These are phyloP conservation scores for Pipistrellus kuhlii DNA, from an alignment of 2,797 vertebrate species.

Conservation along the genomic window DNA sequence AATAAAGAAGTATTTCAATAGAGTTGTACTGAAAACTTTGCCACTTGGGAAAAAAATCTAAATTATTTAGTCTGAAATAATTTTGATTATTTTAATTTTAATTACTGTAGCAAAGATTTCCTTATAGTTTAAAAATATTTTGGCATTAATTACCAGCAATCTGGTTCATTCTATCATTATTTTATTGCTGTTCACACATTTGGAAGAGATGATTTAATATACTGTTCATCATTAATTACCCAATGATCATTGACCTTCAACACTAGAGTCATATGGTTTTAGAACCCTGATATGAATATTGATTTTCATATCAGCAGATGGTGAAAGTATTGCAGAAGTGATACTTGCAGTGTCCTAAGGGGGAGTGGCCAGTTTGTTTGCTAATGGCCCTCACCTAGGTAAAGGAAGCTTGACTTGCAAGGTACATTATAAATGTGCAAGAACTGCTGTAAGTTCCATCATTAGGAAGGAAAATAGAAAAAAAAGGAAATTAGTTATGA, in stretches of 20 bases:
- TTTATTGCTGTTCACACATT: conserved; percentile 2
- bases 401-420: conserved; percentile 10
- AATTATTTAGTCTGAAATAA: not conserved
- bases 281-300: conserved; percentile 41
- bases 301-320: not conserved
- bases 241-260: conserved; percentile 20
- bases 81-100: not conserved
- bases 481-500: too few relatives aligned
- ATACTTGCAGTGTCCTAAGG: not conserved
- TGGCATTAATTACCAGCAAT: not conserved
- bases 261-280: conserved; percentile 42
- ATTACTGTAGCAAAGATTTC: conserved; percentile 32
- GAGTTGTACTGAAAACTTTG: not conserved
- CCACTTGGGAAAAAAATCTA: not conserved
- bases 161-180: not conserved
- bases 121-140: conserved; percentile 3
- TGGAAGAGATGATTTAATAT: conserved; percentile 17
- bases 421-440: not conserved
- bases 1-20: not conserved
- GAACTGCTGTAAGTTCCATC: not conserved
- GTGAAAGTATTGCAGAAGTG: not conserved
- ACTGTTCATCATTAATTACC: conserved; percentile 63
- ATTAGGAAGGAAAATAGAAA: not conserved
- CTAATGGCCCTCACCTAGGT: not conserved
- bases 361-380: not conserved